Evolutionary conservation across 1,140 invertebrate species (phyloP).

Genomic region (Micrasema longulum): DNA sequence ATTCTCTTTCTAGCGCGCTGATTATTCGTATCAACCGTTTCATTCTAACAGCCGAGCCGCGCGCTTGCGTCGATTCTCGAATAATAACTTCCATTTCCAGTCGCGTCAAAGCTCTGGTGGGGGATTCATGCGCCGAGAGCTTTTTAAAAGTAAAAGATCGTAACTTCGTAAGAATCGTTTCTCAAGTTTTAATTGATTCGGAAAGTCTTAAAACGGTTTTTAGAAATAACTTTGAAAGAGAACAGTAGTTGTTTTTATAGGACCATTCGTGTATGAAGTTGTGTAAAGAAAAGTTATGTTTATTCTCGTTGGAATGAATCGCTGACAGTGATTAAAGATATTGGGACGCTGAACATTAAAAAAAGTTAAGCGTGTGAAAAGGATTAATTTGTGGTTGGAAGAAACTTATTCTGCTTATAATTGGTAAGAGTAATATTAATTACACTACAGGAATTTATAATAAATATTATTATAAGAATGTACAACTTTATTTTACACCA

Average conservation of each 20-base stretch:
- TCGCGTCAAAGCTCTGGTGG: slow-evolving; percentile 37
- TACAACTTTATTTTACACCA: too few species aligned
- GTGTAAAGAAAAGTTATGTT: not conserved
- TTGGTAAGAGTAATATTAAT: too few species aligned
- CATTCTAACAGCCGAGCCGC: slow-evolving; percentile 8
- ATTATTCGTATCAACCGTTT: slow-evolving; percentile 1
- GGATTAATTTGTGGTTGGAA: slow-evolving; percentile 2
- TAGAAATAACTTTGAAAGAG: slow-evolving; percentile 4
- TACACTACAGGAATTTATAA: too few species aligned
- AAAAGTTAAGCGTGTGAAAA: slow-evolving; percentile 30
- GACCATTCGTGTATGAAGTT: too few species aligned
- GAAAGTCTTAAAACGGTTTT: slow-evolving; percentile 5
- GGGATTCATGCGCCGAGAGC: not conserved
- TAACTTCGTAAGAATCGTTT: slow-evolving; percentile 26
- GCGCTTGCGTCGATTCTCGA: slow-evolving; percentile 38
- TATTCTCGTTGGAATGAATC: not conserved
- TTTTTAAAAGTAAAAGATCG: slow-evolving; percentile 3
- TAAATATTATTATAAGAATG: too few species aligned
- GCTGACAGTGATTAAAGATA: slow-evolving; percentile 29
- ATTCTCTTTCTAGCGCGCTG: slow-evolving; percentile 38
- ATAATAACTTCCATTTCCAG: slow-evolving; percentile 38
- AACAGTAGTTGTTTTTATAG: not conserved
- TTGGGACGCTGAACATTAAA: slow-evolving; percentile 11
- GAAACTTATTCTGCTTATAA: not conserved
- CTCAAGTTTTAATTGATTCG: slow-evolving; percentile 7